A percentile compares a stretch with the other conserved stretches of the same genome.
phyloP scores from a whole-genome alignment of 1,140 invertebrate species.

The Spodoptera frugiperda region DNA sequence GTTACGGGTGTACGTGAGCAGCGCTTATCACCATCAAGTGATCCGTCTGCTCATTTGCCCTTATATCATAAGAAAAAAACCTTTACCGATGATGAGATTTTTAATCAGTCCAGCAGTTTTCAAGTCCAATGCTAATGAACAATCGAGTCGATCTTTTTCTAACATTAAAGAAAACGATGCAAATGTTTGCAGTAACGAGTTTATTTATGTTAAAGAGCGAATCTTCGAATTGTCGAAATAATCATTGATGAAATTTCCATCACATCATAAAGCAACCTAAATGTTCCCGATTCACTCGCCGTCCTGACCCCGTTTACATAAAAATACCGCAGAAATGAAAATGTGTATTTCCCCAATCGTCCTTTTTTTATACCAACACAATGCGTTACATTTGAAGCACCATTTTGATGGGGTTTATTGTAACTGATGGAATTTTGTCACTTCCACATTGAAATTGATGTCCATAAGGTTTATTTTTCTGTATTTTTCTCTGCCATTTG shows the following conservation, averaged over 20 bases:
- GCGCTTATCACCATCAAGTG: no score
- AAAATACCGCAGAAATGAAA: slow-evolving; percentile 5
- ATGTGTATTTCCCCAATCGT: slow-evolving; percentile 28
- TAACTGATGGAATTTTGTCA: slow-evolving; percentile 14
- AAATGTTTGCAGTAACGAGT: no score
- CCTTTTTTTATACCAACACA: slow-evolving; percentile 32
- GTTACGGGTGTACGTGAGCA: no score
- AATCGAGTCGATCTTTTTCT: no score
- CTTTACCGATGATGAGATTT: no score
- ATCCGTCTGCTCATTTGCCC: no score
- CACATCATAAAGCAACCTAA: background rate
- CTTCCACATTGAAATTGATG: background rate
- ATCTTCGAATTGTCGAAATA: no score
- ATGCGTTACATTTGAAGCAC: slow-evolving; percentile 10
- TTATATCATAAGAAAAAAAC: no score
- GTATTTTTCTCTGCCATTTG: background rate
- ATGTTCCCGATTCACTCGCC: background rate
- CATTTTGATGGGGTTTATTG: slow-evolving; percentile 25
- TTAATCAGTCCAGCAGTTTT: no score
- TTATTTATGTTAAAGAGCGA: no score
- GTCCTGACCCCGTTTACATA: background rate
- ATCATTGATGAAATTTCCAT: background rate
- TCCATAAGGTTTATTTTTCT: background rate
- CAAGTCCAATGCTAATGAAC: no score
- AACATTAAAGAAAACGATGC: no score